phyloP scores from a whole-genome alignment of 1,140 invertebrate species.

The Dreissena polymorpha region DNA sequence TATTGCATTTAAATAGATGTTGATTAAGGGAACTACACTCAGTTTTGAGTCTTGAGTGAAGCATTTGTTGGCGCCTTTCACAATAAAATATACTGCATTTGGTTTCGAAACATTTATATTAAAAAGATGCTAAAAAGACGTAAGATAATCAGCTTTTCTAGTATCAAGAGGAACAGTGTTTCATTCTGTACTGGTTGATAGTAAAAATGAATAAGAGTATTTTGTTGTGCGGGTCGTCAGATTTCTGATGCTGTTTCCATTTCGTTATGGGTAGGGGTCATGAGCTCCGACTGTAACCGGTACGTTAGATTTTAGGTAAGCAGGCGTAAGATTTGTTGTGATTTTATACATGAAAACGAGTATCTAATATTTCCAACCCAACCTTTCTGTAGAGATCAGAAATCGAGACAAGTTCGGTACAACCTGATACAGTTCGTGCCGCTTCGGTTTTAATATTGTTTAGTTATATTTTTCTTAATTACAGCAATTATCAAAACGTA shows the following conservation, averaged over 20 bases:
- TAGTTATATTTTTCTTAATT: constrained; percentile 2
- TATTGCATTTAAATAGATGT: no score
- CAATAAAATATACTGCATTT: no score
- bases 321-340: no score
- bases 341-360: no score
- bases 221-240: background rate
- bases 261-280: no score
- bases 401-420: constrained; percentile 4
- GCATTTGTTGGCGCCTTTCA: no score
- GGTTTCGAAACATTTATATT: no score
- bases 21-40: no score
- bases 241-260: no score
- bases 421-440: constrained; percentile 35
- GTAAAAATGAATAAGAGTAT: background rate
- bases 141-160: background rate
- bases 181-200: background rate
- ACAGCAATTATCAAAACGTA: constrained; percentile 23
- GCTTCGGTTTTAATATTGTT: constrained; percentile 35
- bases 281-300: background rate
- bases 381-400: no score
- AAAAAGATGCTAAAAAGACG: background rate
- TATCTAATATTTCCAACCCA: no score
- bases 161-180: background rate
- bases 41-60: no score
- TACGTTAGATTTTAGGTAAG: background rate